phyloP scores from a whole-genome alignment of 2,888 invertebrate species.

The Cecidostiba fungosa region DNA sequence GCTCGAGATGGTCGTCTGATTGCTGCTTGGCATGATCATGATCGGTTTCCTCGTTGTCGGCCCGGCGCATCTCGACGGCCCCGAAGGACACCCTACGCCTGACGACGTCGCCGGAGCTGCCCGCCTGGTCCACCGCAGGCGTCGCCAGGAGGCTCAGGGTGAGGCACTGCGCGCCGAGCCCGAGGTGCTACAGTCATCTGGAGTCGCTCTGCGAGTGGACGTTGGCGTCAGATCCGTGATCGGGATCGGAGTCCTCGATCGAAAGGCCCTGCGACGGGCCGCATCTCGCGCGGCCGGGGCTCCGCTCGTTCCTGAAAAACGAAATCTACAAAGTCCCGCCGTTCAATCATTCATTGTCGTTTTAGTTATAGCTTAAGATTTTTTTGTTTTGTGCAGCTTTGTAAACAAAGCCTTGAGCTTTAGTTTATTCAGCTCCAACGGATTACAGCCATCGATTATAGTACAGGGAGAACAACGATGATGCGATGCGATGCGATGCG shows the following conservation, averaged over 20 bases:
- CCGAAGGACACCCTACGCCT: slow-evolving; percentile 56
- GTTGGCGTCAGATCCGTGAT: slow-evolving; percentile 73
- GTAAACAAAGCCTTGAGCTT: not conserved
- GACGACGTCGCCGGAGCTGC: not conserved
- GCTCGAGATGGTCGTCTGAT: slow-evolving; percentile 22
- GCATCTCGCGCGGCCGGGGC: slow-evolving; percentile 73
- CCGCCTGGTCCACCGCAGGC: not conserved
- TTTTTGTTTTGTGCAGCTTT: not conserved
- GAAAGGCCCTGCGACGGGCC: slow-evolving; percentile 75
- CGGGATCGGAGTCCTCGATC: slow-evolving; percentile 78
- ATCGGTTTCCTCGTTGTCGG: not conserved
- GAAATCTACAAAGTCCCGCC: slow-evolving; percentile 63
- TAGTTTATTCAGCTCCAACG: not conserved
- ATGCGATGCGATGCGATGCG: not conserved
- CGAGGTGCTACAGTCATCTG: slow-evolving; percentile 77
- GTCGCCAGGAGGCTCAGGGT: slow-evolving; percentile 45
- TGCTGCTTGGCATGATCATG: not conserved
- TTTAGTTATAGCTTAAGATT: not conserved
- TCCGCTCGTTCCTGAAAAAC: slow-evolving; percentile 75
- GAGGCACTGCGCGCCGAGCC: slow-evolving; percentile 69
- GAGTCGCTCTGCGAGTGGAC: slow-evolving; percentile 77
- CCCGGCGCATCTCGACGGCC: slow-evolving; percentile 40
- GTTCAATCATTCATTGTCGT: slow-evolving; percentile 41
- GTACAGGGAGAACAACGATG: not conserved
- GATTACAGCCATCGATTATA: not conserved